A percentile compares a stretch with the other conserved stretches of the same genome.
Conservation (phyloP, 2,797 vertebrate genomes). For the Silurus aristotelis region DNA sequence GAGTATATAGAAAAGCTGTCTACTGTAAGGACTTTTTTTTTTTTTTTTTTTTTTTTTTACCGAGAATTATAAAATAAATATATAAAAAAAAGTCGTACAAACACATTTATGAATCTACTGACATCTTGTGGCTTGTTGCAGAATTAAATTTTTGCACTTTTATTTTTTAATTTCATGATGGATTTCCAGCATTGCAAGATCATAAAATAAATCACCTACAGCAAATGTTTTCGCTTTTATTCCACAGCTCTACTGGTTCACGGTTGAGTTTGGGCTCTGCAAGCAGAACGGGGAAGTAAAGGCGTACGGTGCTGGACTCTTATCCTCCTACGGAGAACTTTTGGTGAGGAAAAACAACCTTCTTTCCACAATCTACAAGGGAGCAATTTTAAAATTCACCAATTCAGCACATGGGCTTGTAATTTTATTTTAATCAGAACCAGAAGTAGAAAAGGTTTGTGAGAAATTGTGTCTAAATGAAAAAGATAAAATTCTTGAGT, state of each 20-base stretch:
- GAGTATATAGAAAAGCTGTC: slow-evolving; percentile 87
- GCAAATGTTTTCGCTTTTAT: background rate
- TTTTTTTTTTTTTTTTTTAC: background rate
- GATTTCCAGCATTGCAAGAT: background rate
- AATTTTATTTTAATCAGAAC: background rate
- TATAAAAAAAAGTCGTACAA: too few species aligned
- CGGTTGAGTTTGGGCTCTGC: slow-evolving; percentile 83
- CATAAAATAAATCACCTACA: background rate
- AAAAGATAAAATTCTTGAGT: background rate
- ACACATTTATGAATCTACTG: background rate
- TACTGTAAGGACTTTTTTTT: slow-evolving; percentile 66
- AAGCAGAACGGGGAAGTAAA: slow-evolving; percentile 79
- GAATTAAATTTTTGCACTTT: background rate
- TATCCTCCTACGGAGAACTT: slow-evolving; percentile 82
- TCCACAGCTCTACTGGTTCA: slow-evolving; percentile 82
- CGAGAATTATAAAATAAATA: background rate
- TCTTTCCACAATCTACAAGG: background rate
- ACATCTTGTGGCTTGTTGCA: background rate
- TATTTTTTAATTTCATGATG: background rate
- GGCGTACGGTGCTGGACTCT: slow-evolving; percentile 80
- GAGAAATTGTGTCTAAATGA: too few species aligned
- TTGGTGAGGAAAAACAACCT: slow-evolving; percentile 67
- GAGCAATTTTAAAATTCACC: background rate
- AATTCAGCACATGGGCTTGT: background rate
- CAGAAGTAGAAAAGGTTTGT: background rate